These are phyloP conservation scores for Zeugodacus cucurbitae DNA, from an alignment of 1,140 invertebrate genomes.

Conservation along the genomic window DNA sequence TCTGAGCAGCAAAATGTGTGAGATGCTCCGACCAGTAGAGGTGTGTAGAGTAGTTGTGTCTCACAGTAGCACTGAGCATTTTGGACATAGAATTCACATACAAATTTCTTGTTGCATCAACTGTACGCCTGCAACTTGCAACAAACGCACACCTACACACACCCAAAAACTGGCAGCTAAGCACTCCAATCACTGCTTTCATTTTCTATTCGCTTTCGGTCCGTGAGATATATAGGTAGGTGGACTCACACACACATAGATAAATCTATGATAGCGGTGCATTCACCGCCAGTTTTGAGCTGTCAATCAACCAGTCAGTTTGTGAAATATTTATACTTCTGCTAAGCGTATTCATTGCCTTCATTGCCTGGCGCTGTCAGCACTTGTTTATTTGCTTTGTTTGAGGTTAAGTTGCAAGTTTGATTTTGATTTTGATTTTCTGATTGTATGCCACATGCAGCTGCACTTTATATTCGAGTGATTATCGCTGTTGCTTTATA, in stretches of 20 bases:
- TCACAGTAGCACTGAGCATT: too few species aligned
- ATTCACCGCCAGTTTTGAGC: background rate
- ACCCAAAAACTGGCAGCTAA: background rate
- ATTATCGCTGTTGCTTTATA: background rate
- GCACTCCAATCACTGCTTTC: background rate
- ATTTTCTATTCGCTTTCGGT: background rate
- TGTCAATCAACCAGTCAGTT: conserved; percentile 2
- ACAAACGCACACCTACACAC: background rate
- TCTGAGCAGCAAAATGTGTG: background rate
- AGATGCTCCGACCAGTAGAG: background rate
- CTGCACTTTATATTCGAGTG: background rate
- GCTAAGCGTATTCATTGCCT: background rate
- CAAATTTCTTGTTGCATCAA: background rate
- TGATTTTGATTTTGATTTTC: background rate
- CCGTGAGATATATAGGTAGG: background rate
- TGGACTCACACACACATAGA: background rate
- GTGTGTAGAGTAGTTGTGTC: background rate
- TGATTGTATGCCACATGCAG: background rate
- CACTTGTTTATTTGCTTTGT: background rate
- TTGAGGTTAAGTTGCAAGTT: conserved; percentile 9
- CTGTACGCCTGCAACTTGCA: background rate
- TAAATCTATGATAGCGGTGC: background rate
- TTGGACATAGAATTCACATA: background rate
- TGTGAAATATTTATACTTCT: conserved; percentile 15
- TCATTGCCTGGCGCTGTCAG: background rate